phyloP scores from a whole-genome alignment of 2,797 vertebrate species.

The Ibycter americanus region DNA sequence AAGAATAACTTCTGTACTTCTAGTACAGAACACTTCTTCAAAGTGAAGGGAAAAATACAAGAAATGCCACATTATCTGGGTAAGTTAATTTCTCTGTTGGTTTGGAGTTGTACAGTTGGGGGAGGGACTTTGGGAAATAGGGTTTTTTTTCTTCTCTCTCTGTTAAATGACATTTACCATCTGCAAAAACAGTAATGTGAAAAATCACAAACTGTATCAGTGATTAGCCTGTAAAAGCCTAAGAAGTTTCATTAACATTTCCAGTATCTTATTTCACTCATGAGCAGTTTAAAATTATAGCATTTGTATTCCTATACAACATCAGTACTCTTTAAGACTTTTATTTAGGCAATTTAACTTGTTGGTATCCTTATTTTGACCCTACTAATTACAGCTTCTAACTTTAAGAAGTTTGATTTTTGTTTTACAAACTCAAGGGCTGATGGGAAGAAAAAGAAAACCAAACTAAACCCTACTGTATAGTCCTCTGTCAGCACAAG shows the following conservation, averaged over 20 bases:
- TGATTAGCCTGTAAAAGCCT: slow-evolving; percentile 13
- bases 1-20: slow-evolving; percentile 49
- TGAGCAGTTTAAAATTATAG: slow-evolving; percentile 65
- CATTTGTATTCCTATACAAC: slow-evolving; percentile 44
- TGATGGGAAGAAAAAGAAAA: neutral
- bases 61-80: slow-evolving; percentile 9
- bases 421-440: slow-evolving; percentile 17
- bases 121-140: neutral
- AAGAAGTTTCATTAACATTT: slow-evolving; percentile 57
- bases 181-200: slow-evolving; percentile 7
- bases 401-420: neutral
- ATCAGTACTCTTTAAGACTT: slow-evolving; percentile 33
- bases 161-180: slow-evolving; percentile 28
- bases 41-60: neutral
- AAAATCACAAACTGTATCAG: slow-evolving; percentile 51
- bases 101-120: neutral
- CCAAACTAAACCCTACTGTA: neutral
- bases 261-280: slow-evolving; percentile 71
- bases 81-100: slow-evolving; percentile 8
- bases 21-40: neutral
- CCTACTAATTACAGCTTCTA: slow-evolving; percentile 52
- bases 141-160: neutral
- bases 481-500: slow-evolving; percentile 8
- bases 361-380: slow-evolving; percentile 55
- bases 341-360: slow-evolving; percentile 38